A percentile compares a stretch with the other conserved stretches of the same genome.
Conservation (phyloP, 2,113 vertebrate genomes). For the Corythoichthys intestinalis region DNA sequence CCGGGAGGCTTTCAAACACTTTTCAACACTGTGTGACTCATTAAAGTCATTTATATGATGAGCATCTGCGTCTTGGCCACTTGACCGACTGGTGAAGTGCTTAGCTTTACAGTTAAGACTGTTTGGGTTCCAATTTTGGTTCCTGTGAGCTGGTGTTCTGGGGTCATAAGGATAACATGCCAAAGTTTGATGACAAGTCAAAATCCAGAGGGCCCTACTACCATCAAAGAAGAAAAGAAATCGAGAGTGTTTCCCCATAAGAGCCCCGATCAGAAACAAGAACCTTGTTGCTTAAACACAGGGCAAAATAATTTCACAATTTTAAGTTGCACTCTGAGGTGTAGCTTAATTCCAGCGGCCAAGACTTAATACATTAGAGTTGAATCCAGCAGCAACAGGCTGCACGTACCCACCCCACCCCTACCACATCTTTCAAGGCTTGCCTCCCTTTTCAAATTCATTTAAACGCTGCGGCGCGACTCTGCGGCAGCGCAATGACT, state of each 20-base stretch:
- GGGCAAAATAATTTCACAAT: not conserved
- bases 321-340: conserved; percentile 1
- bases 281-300: not conserved
- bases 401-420: conserved; percentile 42
- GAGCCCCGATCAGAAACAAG: not conserved
- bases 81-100: not conserved
- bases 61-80: not conserved
- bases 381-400: conserved; percentile 38
- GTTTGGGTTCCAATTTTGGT: not conserved
- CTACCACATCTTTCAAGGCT: conserved; percentile 42
- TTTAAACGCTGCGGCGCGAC: conserved; percentile 40
- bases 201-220: too few relatives aligned
- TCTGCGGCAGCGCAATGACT: conserved; percentile 53
- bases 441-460: conserved; percentile 48
- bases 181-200: too few relatives aligned
- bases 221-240: too few relatives aligned
- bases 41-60: not conserved
- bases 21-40: not conserved
- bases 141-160: not conserved
- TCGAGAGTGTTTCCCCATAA: not conserved
- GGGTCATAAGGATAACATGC: too few relatives aligned
- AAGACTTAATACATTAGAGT: conserved; percentile 51
- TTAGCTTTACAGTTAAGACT: not conserved
- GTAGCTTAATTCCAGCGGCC: conserved; percentile 34
- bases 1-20: not conserved